A percentile compares a stretch with the other conserved stretches of the same genome.
Evolutionary conservation across 2,888 invertebrate genomes (phyloP).

Genomic region (Pimpla rufipes): DNA sequence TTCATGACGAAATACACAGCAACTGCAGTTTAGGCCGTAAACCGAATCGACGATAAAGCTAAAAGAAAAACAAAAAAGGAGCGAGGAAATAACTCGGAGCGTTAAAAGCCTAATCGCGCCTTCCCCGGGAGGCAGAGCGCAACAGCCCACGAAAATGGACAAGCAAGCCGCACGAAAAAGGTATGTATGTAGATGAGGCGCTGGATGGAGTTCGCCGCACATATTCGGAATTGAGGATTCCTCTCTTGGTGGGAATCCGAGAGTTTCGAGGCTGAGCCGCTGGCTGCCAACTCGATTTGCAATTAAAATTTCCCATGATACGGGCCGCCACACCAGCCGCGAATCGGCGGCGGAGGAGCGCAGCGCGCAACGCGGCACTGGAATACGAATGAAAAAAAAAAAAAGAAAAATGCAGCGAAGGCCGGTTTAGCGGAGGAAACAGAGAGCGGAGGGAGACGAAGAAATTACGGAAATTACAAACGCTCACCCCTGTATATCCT

Average conservation of each 20-base stretch:
- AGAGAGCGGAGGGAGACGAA: constrained; percentile 25
- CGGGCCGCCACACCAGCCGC: not conserved
- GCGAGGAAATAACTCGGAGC: not conserved
- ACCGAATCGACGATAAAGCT: not conserved
- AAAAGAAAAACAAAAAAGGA: not conserved
- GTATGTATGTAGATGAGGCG: not conserved
- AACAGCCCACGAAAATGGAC: not conserved
- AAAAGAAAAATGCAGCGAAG: not conserved
- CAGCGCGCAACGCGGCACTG: not conserved
- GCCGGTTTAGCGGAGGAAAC: not conserved
- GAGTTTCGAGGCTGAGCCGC: constrained; percentile 2
- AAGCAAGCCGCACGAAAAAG: constrained; percentile 4
- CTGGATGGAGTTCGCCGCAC: not conserved
- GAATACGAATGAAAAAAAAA: constrained; percentile 15
- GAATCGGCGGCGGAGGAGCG: not conserved
- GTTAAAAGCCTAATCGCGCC: not conserved
- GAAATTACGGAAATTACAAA: constrained; percentile 39
- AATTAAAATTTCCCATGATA: constrained; percentile 23
- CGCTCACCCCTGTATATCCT: not conserved
- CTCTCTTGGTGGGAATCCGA: not conserved
- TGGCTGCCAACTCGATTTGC: constrained; percentile 31
- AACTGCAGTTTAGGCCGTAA: not conserved
- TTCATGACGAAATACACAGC: not conserved
- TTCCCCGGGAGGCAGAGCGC: not conserved
- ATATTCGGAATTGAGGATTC: constrained; percentile 19